phyloP scores from a whole-genome alignment of 2,797 vertebrate genomes.

The Pteronotus mesoamericanus region DNA sequence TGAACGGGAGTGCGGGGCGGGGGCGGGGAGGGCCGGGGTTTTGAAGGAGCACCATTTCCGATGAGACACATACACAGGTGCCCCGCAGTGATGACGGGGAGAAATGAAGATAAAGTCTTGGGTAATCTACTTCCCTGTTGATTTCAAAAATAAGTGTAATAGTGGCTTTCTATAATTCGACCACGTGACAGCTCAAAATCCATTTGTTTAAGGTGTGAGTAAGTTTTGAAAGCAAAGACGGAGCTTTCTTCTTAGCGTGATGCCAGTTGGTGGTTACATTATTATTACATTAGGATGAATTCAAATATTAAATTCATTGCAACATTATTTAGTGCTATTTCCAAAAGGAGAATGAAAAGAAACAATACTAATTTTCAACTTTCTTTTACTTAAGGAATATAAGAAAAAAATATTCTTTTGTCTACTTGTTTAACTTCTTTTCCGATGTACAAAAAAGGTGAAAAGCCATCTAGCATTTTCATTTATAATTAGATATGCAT shows the following conservation, averaged over 20 bases:
- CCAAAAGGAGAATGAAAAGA: neutral
- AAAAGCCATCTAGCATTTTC: constrained; percentile 44
- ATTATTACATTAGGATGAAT: constrained; percentile 20
- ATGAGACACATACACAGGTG: constrained; percentile 44
- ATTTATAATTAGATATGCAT: constrained; percentile 38
- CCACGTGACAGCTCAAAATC: neutral
- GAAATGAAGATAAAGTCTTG: neutral
- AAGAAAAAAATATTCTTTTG: neutral
- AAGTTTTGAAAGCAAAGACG: constrained; percentile 32
- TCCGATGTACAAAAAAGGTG: neutral
- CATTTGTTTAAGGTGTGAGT: neutral
- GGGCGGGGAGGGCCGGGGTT: neutral
- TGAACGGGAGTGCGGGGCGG: neutral
- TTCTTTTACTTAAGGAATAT: constrained; percentile 24
- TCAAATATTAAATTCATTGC: neutral
- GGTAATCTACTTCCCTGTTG: neutral
- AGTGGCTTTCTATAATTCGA: neutral
- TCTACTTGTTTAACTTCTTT: neutral
- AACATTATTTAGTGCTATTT: neutral
- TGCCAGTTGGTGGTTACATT: neutral
- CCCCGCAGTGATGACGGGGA: constrained; percentile 10
- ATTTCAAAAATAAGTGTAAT: constrained; percentile 50
- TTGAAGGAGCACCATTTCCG: constrained; percentile 25
- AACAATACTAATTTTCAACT: neutral
- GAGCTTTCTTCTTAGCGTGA: neutral